These are phyloP conservation scores for Drosophila mimica DNA, from an alignment of 2,888 invertebrate genomes.

Conservation along the genomic window DNA sequence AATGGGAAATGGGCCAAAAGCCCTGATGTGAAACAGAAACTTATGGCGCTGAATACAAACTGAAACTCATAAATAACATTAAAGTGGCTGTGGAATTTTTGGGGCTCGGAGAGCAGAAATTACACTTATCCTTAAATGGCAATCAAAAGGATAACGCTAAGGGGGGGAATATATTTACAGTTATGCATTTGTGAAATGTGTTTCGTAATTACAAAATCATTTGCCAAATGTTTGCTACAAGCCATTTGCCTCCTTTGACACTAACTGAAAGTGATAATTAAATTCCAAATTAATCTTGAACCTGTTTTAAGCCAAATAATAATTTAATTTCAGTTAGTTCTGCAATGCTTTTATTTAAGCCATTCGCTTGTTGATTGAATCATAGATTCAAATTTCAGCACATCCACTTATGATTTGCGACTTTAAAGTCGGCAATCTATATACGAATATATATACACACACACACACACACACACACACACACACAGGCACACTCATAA, in stretches of 20 bases:
- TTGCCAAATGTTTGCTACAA: slow-evolving; percentile 5
- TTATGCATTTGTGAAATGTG: slow-evolving; percentile 20
- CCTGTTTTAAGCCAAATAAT: neutral
- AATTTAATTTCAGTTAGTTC: neutral
- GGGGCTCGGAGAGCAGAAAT: slow-evolving; percentile 5
- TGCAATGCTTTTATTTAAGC: neutral
- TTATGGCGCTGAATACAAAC: slow-evolving; percentile 25
- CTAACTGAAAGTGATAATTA: slow-evolving; percentile 2
- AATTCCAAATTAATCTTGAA: slow-evolving; percentile 6
- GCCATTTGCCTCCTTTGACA: slow-evolving; percentile 18
- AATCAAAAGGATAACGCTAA: slow-evolving; percentile 10
- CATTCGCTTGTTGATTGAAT: neutral
- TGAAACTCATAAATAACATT: slow-evolving; percentile 49
- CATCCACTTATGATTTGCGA: slow-evolving; percentile 8
- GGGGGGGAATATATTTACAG: slow-evolving; percentile 11
- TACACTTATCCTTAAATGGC: slow-evolving; percentile 33
- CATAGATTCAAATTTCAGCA: slow-evolving; percentile 3
- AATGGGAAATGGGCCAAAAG: slow-evolving; percentile 8
- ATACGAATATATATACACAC: neutral
- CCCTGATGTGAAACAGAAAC: slow-evolving; percentile 41
- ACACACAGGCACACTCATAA: neutral
- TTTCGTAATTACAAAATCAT: slow-evolving; percentile 24
- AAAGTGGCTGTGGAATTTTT: slow-evolving; percentile 28
- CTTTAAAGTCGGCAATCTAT: slow-evolving; percentile 9
- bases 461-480: too few species aligned